A percentile compares a stretch with the other conserved stretches of the same genome.
phyloP scores from a whole-genome alignment of 2,888 invertebrate species.

The Notodonta dromedarius region DNA sequence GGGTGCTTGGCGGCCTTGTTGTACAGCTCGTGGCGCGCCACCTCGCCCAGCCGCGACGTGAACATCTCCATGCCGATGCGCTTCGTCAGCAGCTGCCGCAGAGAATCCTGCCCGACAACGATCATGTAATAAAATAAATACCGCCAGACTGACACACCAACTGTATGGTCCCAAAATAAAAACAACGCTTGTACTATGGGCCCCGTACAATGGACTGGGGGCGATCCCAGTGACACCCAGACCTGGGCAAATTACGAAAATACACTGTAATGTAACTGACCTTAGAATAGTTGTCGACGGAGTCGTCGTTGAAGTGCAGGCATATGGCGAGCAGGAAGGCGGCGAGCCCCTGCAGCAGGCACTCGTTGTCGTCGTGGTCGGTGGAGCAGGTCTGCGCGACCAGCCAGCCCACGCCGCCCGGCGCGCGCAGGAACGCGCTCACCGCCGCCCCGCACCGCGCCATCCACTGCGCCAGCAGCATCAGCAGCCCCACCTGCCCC shows the following conservation, averaged over 20 bases:
- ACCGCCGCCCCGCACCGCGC: slow-evolving; percentile 93
- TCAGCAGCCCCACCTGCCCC: slow-evolving; percentile 91
- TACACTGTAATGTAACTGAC: slow-evolving; percentile 44
- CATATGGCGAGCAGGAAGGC: slow-evolving; percentile 97
- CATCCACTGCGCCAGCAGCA: slow-evolving; percentile 95
- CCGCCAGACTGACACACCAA: too few species aligned
- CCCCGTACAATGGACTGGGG: too few species aligned
- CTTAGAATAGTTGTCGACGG: slow-evolving; percentile 89
- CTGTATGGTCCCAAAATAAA: too few species aligned
- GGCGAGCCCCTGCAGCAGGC: slow-evolving; percentile 91
- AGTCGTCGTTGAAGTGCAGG: slow-evolving; percentile 94
- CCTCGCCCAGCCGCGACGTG: slow-evolving; percentile 92
- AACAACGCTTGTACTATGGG: too few species aligned
- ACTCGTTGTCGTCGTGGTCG: slow-evolving; percentile 96
- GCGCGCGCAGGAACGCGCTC: slow-evolving; percentile 90
- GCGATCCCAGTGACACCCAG: too few species aligned
- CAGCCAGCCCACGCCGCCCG: slow-evolving; percentile 93
- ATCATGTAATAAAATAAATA: not conserved
- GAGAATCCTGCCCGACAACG: slow-evolving; percentile 49
- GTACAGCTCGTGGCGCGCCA: slow-evolving; percentile 95
- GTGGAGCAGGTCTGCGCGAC: slow-evolving; percentile 91
- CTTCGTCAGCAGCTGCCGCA: slow-evolving; percentile 91
- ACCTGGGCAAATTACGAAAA: too few species aligned
- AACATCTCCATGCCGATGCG: slow-evolving; percentile 96
- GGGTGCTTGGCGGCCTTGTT: slow-evolving; percentile 97